Base-by-base conservation (phyloP, 30 jellyfish, hydroid and myxozoan genomes). In the Aurelia coerulea region DNA sequence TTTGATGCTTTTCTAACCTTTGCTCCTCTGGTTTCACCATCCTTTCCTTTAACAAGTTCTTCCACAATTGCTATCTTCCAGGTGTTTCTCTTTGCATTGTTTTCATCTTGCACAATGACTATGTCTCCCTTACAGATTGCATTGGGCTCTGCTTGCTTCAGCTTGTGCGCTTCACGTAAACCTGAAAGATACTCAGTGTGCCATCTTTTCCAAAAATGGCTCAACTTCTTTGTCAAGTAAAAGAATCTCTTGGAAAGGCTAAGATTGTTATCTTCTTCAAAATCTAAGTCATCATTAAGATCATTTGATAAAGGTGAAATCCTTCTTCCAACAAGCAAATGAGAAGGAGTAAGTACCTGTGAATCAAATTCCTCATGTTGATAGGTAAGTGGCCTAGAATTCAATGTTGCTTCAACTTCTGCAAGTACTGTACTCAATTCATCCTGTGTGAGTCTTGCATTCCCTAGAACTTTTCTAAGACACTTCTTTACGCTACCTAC, bases 11-110 rank as follows among this genome's bases (percentile, higher is more conserved):
- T 65, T 35, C 94, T 59, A 2, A 85, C 88, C 88, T 73, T 86
- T 35, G 96, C 90, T 8, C 96, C 96, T 54, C 96, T 76, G 0
- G 67, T 65, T n/a, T 42, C 50, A 7, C 96, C 96, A 46, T 86
- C 90, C 49, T 54, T 86, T 14, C 90, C 90, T 15, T 15, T 8
- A 2, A 86, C 69, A 17, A 86, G 62, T 16, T 76, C 86, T 52
- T 86, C 82, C 65, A 86, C 96, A 33, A 68, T 67, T 42, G 67
- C 90, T 10, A 67, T 34, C 74, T 77, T 86, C 96, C 96, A 86
- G 8, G 7, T 17, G 54, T 46, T 58, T 15, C 96, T 68, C 73
- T 86, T 86, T 37, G 46, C 4, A 6, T 8, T 16, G 46, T 67
- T 86, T 60, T 76, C 86, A 60, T 85, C 94, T 10, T 74, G 51